Base-by-base conservation (phyloP, 2,797 vertebrate genomes). In the Eupleurogrammus muticus region DNA sequence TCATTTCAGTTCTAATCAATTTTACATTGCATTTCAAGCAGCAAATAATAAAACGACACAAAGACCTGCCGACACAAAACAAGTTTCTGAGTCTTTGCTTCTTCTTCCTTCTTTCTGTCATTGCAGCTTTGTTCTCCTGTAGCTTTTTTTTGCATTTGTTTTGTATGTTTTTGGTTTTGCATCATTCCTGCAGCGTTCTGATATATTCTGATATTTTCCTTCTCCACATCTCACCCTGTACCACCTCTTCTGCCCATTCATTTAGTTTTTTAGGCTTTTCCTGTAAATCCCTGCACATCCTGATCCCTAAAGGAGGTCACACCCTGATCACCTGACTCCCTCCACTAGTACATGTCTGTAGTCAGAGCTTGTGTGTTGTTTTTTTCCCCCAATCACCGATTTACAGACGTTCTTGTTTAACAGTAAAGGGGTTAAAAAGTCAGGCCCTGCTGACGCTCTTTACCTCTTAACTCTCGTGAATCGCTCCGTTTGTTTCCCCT, bases 221-320 rank as follows among this genome's bases (percentile, higher is more conserved):
- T n/a, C 73, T 87, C 73, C 82, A 82, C 74, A 72, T 50, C 87
- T 70, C 76, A 72, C 59, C 73, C 79, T 81, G 84, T 84, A 72
- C 81, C 85, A 82, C 83, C 77, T 87, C 75, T 86, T 66, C 79
- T n/a, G n/a, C 80, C 73, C 61, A 66, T 75, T 84, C 62, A 84
- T 85, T 85, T 87, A 82, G 81, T 84, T 87, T 87, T n/a, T 87
- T 86, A 85, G 77, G 87, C 87, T 80, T 89, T 84, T 90, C 84
- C 84, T 87, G 86, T 87, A 90, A 91, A 92, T 92, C 88, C 90
- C 85, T 84, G 73, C 89, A 88, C 92, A 86, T 88, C 81, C 87
- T 77, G 80, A 90, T 88, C 90, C 90, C 84, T 87, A 89, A 92
- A 90, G 87, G 89, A 90, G 90, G 92, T 92, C 91, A 90, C 87